Conservation (phyloP, 2,113 vertebrate species). For the Cynopterus brachyotis region DNA sequence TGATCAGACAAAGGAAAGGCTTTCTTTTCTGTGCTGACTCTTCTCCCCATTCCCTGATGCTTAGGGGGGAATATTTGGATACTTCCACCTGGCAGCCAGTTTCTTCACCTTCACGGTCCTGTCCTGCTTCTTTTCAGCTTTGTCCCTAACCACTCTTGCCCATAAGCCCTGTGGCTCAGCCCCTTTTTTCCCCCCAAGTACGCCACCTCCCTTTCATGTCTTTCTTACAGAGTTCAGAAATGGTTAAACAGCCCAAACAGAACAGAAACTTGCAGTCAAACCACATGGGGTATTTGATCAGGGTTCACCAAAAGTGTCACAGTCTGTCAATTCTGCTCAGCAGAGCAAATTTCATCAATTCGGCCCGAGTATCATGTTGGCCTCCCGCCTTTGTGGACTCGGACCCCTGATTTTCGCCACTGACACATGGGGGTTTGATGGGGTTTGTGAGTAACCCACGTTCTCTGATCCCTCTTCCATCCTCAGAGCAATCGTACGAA, state of each 20-base stretch:
- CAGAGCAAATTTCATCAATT: not conserved
- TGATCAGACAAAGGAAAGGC: not conserved
- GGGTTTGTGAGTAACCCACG: accelerated
- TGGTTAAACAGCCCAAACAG: not conserved
- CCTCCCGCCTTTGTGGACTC: not conserved
- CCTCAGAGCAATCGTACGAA: not conserved
- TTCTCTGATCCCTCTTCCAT: not conserved
- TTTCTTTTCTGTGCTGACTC: not conserved
- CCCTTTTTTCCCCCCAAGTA: not conserved
- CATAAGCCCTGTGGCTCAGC: not conserved
- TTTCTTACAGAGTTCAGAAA: not conserved
- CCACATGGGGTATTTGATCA: not conserved
- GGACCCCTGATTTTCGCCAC: not conserved
- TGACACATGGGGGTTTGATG: too few species aligned
- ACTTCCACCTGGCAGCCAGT: not conserved
- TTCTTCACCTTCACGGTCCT: not conserved
- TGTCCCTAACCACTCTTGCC: accelerated
- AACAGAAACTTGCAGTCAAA: not conserved
- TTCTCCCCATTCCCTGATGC: not conserved
- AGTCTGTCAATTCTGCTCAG: not conserved
- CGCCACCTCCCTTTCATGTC: not conserved
- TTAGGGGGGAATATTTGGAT: too few species aligned
- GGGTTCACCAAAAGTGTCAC: not conserved
- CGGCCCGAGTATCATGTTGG: not conserved
- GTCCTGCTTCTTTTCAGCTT: not conserved